Evolutionary conservation across 2,797 vertebrate species (phyloP).

Genomic region (Coregonus suidteri): DNA sequence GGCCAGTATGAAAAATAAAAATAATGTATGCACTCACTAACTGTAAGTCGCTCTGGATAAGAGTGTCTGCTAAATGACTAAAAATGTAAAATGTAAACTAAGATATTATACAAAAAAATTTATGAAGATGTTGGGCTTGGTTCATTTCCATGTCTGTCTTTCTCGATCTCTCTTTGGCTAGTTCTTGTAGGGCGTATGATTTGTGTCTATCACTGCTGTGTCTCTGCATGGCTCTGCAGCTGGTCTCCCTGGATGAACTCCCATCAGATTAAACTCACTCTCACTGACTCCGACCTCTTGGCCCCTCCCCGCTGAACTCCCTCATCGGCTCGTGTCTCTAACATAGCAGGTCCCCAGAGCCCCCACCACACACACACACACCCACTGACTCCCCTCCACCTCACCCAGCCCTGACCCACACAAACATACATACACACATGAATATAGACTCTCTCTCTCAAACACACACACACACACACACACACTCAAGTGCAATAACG

Average conservation of each 20-base stretch:
- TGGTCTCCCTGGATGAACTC: conserved; percentile 60
- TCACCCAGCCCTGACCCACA: conserved; percentile 6
- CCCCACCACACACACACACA: neutral
- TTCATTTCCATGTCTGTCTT: conserved; percentile 23
- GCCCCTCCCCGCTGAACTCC: conserved; percentile 29
- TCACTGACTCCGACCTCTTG: conserved; percentile 56
- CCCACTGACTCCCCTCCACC: neutral
- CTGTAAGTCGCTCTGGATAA: no score
- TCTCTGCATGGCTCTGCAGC: conserved; percentile 62
- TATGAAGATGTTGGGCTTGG: neutral
- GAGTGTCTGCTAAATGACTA: no score
- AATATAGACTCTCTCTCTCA: neutral
- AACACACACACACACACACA: neutral
- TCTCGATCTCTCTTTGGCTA: neutral
- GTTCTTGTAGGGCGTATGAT: conserved; percentile 50
- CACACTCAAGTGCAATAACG: neutral
- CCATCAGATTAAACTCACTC: conserved; percentile 63
- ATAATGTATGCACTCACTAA: no score
- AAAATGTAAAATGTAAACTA: no score
- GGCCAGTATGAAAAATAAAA: no score
- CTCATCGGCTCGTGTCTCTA: neutral
- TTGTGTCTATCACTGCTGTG: conserved; percentile 63
- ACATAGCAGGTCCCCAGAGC: conserved; percentile 24
- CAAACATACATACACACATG: neutral
- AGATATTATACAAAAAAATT: no score